phyloP scores from a whole-genome alignment of 2,888 invertebrate genomes.

The Ligdia adustata region DNA sequence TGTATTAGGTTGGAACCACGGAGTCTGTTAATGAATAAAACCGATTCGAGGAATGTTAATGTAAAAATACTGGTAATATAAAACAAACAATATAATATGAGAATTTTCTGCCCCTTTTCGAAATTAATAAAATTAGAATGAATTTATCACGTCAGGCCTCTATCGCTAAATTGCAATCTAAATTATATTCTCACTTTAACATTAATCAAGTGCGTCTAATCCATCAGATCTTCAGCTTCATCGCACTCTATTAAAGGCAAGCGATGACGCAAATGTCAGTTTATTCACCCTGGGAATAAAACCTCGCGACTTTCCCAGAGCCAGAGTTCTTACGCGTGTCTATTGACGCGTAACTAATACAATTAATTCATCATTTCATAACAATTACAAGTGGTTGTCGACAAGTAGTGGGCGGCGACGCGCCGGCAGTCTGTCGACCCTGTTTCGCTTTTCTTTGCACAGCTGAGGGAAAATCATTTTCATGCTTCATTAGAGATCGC shows the following conservation, averaged over 20 bases:
- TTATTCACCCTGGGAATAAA: constrained; percentile 16
- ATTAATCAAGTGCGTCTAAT: constrained; percentile 4
- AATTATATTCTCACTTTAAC: background rate
- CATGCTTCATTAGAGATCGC: constrained; percentile 26
- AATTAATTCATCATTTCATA: constrained; percentile 34
- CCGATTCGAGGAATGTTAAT: too few relatives aligned
- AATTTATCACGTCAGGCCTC: background rate
- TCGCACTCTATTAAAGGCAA: background rate
- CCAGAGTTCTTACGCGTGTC: constrained; percentile 15
- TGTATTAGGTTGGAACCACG: too few relatives aligned
- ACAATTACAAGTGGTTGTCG: too few relatives aligned
- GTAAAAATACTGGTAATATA: too few relatives aligned
- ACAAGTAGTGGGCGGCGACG: too few relatives aligned
- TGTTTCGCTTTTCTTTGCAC: constrained; percentile 34
- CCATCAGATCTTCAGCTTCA: background rate
- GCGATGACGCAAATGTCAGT: constrained; percentile 7
- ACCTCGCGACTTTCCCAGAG: constrained; percentile 20
- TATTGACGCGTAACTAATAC: constrained; percentile 24
- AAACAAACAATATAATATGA: too few relatives aligned
- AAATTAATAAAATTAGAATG: background rate
- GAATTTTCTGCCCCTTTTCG: too few relatives aligned
- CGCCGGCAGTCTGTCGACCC: constrained; percentile 33
- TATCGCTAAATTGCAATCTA: background rate
- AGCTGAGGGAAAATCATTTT: constrained; percentile 29
- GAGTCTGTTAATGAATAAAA: too few relatives aligned